phyloP scores from a whole-genome alignment of 2,888 invertebrate genomes.

The Mythimna impura region DNA sequence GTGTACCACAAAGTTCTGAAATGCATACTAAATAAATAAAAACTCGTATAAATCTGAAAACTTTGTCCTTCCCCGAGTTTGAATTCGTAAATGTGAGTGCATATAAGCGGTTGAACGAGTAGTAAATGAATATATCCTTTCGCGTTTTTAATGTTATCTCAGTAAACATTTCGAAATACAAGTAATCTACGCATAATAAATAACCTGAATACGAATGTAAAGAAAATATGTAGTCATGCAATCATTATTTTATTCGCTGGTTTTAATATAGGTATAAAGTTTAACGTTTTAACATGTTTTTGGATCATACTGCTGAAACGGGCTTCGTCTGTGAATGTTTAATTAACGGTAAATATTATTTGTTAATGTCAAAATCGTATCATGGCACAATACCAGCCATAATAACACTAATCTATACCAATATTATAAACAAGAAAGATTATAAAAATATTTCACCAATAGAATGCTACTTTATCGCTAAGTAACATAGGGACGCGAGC shows the following conservation, averaged over 20 bases:
- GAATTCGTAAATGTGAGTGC: conserved; percentile 12
- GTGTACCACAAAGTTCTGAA: conserved; percentile 29
- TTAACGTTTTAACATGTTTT: conserved; percentile 42
- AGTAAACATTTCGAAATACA: conserved; percentile 5
- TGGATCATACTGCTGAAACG: conserved; percentile 43
- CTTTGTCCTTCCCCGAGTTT: conserved; percentile 30
- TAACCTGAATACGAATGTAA: conserved; percentile 10
- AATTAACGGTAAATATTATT: conserved; percentile 63
- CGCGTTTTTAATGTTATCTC: conserved; percentile 16
- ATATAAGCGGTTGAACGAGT: conserved; percentile 21
- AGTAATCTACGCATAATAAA: background rate
- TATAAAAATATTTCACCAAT: too few species aligned
- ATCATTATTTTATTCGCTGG: conserved; percentile 3
- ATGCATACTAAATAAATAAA: conserved; percentile 50
- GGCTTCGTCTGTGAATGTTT: conserved; percentile 44
- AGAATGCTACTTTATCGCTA: too few species aligned
- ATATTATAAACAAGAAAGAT: too few species aligned
- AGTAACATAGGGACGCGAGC: too few species aligned
- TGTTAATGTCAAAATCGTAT: conserved; percentile 73
- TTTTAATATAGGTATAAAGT: conserved; percentile 51
- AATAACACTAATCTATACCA: conserved; percentile 50
- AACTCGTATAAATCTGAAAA: conserved; percentile 54
- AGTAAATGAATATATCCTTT: conserved; percentile 19
- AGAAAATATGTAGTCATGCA: conserved; percentile 20
- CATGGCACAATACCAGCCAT: conserved; percentile 70